Evolutionary conservation across 2,888 invertebrate species (phyloP), one percentile per base, ranked within the genome.

Genomic region (Osedax fenrisi): DNA sequence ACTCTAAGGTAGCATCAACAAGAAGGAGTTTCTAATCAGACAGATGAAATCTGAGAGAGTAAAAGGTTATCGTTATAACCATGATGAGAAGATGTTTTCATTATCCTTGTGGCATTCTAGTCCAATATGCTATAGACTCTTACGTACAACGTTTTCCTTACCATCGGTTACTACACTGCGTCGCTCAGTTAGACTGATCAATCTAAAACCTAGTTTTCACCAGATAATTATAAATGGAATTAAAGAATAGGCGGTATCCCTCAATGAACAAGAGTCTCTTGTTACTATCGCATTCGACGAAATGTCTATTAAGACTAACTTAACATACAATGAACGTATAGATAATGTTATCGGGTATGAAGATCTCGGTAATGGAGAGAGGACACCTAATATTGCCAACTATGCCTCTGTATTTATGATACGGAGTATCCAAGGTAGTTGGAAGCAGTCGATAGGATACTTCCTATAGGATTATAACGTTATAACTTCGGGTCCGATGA

Each of bases 321-420:
- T 21, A 70, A n/a, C 26, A 23, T 41, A 21, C 21, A 61, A 72
- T 61, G 25, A 13, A 3, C 23, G 24, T 25, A 17, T 17, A 17
- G 59, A 59, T 61, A 22, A 17, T 17, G 23, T 56, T 24, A 10
- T 66, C 13, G 66, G 66, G n/a, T 24, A 22, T n/a, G 21, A 21
- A n/a, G 70, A 27, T n/a, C 27, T 69, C 22, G 27, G 27, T 13
- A 27, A 21, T 27, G 21, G n/a, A 13, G 70, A 23, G 2, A 64
- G 73, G 3, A 5, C 13, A 22, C n/a, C n/a, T 17, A 17, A 26
- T 3, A 2, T 73, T 64, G 73, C 64, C n/a, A 73, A 73, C 27
- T 66, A 73, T 67, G 73, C 73, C 21, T 26, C 3, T 17, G 66
- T 41, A 25, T 73, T 73, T 66, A 73, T 73, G 73, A 26, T 73